Evolutionary conservation across 2,113 vertebrate species (phyloP).

Genomic region (rat (Rattus norvegicus)): GRCr8 NC_086021.1:140990501-140991000

Average conservation of each 20-base stretch:
- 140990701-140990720: neutral
- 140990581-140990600: neutral
- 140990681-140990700: neutral
- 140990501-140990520: neutral
- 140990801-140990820: neutral
- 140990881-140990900: neutral
- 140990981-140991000: neutral
- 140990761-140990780: neutral
- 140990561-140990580: neutral
- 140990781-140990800: neutral
- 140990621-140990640: neutral
- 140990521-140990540: neutral
- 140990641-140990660: neutral
- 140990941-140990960: neutral
- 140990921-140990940: neutral
- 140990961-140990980: neutral
- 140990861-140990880: neutral
- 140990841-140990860: neutral
- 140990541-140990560: neutral
- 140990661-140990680: neutral
- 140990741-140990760: neutral
- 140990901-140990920: too few species aligned
- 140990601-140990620: neutral
- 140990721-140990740: neutral
- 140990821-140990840: neutral